These are phyloP conservation scores for Macropodus opercularis DNA, from an alignment of 2,797 vertebrate species.

Conservation along the genomic window DNA sequence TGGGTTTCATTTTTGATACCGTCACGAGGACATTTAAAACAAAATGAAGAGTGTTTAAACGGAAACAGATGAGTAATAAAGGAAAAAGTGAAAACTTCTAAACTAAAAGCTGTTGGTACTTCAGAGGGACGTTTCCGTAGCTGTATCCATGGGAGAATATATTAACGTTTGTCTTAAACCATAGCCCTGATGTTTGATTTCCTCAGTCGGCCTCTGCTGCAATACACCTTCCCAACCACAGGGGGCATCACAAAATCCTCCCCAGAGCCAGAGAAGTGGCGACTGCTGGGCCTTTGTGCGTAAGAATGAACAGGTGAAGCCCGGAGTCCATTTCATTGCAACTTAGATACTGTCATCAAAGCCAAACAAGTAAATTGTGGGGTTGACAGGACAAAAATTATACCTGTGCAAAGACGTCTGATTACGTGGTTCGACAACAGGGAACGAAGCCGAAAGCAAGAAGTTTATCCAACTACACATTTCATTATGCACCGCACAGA, in stretches of 20 bases:
- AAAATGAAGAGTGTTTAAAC: too few relatives aligned
- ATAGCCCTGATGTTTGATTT: too few relatives aligned
- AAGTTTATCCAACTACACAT: slow-evolving; percentile 14
- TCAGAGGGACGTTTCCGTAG: too few relatives aligned
- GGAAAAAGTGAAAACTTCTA: too few relatives aligned
- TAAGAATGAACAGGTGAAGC: slow-evolving; percentile 46
- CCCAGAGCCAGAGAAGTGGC: slow-evolving; percentile 23
- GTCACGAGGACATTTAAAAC: too few relatives aligned
- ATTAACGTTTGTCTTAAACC: too few relatives aligned
- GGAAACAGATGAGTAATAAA: too few relatives aligned
- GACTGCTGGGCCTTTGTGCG: slow-evolving; percentile 1
- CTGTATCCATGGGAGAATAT: too few relatives aligned
- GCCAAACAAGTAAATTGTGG: slow-evolving; percentile 39
- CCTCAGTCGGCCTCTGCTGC: too few relatives aligned
- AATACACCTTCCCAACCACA: slow-evolving; percentile 11
- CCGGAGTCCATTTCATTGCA: slow-evolving; percentile 60
- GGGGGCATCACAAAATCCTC: slow-evolving; percentile 18
- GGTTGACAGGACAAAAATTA: slow-evolving; percentile 7
- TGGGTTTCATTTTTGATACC: too few relatives aligned
- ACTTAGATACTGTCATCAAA: slow-evolving; percentile 36
- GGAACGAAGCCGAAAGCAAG: slow-evolving; percentile 30
- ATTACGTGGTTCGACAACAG: slow-evolving; percentile 35
- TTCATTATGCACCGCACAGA: slow-evolving; percentile 14
- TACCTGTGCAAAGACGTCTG: slow-evolving; percentile 31
- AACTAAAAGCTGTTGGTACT: too few relatives aligned